These are phyloP conservation scores for Escarpia spicata DNA, from an alignment of 2,888 invertebrate genomes.

Conservation along the genomic window DNA sequence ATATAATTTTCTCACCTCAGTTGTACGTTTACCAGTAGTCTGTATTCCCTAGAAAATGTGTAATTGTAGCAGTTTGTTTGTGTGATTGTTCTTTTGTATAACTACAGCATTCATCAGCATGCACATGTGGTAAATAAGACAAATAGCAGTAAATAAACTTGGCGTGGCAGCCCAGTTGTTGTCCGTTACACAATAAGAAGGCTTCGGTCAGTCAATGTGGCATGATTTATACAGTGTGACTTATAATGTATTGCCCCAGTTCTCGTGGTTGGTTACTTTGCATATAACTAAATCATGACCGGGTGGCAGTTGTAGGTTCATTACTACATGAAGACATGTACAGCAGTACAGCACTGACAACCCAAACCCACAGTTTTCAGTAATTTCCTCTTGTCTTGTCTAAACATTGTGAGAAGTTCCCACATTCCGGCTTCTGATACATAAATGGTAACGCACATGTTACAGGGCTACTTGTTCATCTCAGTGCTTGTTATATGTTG, in stretches of 20 bases:
- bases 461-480: slow-evolving; percentile 97
- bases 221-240: neutral
- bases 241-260: no score
- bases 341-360: neutral
- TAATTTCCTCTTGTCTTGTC: neutral
- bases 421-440: neutral
- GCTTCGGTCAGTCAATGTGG: neutral
- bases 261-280: neutral
- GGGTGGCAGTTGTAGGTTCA: neutral
- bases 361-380: neutral
- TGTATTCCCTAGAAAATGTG: no score
- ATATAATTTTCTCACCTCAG: no score
- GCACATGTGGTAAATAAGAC: no score
- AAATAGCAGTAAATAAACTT: no score
- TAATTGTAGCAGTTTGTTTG: no score
- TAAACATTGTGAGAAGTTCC: neutral
- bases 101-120: no score
- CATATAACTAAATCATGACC: neutral
- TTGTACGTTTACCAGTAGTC: no score
- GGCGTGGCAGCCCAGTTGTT: neutral
- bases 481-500: slow-evolving; percentile 84
- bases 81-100: no score
- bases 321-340: no score
- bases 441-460: neutral
- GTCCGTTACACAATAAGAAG: neutral